Evolutionary conservation across 1,140 invertebrate genomes (phyloP).

Genomic region (Anoplophora glabripennis): DNA sequence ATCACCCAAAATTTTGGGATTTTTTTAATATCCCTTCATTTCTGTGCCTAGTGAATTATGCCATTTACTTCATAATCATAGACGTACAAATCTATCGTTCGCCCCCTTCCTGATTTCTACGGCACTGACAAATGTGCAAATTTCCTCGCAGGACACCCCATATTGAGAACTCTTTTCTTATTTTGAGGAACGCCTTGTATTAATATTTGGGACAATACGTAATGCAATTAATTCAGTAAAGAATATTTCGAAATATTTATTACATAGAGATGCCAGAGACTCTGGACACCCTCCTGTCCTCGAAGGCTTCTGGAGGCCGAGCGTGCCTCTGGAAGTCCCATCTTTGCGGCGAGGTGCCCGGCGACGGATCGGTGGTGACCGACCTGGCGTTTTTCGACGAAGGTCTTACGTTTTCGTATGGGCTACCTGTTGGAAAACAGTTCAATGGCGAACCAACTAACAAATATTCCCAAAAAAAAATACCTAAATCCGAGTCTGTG

Average conservation of each 20-base stretch:
- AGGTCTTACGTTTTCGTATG: conserved; percentile 63
- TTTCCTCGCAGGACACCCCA: no score
- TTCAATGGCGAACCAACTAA: background rate
- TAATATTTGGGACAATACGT: no score
- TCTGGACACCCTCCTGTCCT: conserved; percentile 57
- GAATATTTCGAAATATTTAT: conserved; percentile 39
- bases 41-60: no score
- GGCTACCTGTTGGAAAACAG: conserved; percentile 51
- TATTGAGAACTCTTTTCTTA: no score
- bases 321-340: conserved; percentile 60
- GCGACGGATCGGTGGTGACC: conserved; percentile 52
- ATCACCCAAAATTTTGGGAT: no score
- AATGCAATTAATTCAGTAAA: no score
- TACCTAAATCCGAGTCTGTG: conserved; percentile 52
- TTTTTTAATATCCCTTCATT: no score
- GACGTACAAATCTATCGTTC: no score
- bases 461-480: background rate
- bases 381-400: conserved; percentile 42
- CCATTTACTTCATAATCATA: no score
- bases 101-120: no score
- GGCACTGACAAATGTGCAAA: no score
- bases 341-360: conserved; percentile 57
- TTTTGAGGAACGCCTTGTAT: no score
- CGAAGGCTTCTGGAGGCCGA: conserved; percentile 49
- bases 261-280: conserved; percentile 60